Evolutionary conservation across 1,140 invertebrate species (phyloP), one percentile per base, ranked within the genome.

Genomic region (Papilio machaon): DNA sequence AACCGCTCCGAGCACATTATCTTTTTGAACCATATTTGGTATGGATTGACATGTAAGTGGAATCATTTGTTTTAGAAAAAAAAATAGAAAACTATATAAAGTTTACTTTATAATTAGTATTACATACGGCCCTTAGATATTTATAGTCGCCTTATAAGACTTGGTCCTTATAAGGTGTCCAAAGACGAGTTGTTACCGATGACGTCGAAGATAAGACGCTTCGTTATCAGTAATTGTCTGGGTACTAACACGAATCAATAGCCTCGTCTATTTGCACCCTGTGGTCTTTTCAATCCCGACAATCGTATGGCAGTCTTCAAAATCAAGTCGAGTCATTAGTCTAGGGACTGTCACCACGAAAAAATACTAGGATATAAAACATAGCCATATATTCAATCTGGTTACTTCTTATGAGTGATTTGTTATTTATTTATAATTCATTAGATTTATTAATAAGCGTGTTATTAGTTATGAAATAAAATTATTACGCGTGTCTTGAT

Each of bases 381-480:
- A 19, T 58, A 9, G 9, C 38, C 8, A 13, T 49, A 6, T 49
- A 11, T 2, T 49, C 13, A 11, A 49, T 49, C 2, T 13, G 47
- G 7, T 49, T 9, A 8, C 58, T n/a, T n/a, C n/a, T n/a, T 19
- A 60, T 60, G 7, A 60, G 1, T 19, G n/a, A 54, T 54, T 54
- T 17, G 15, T 54, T 38, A 70, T 70, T 67, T 67, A 67, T 67
- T 70, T 70, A 70, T 38, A 38, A 70, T 70, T 70, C 64, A 70
- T 70, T 70, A 70, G 13, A 38, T 70, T 70, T 35, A 70, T 70
- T 70, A 70, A 70, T 70, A 70, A 70, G 64, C 64, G 64, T 70
- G 64, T 15, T 38, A 70, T 38, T 70, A 38, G 30, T 70, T 70
- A 7, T 35, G 64, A 70, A 70, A 70, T 70, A 70, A 70, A 70